Conservation (phyloP, 2,797 vertebrate species). For the Semotilus atromaculatus region DNA sequence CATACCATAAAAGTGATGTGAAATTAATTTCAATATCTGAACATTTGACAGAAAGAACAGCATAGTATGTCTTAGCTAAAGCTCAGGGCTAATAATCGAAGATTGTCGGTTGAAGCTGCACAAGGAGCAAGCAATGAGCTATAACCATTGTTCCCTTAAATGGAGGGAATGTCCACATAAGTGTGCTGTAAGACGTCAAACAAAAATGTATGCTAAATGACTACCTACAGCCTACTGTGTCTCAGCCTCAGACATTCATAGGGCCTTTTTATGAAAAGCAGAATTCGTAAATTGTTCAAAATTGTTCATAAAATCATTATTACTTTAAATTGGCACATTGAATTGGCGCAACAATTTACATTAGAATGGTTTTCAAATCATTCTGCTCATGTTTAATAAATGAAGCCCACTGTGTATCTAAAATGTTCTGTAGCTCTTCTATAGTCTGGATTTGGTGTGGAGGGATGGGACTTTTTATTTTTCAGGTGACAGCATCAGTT, state of each 20-base stretch:
- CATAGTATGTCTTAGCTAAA: neutral
- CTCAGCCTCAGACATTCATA: neutral
- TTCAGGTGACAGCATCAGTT: no score
- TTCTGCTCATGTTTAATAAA: neutral
- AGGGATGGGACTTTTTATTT: neutral
- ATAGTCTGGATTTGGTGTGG: neutral
- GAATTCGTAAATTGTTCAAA: neutral
- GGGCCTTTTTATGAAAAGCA: neutral
- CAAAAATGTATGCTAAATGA: constrained; percentile 1
- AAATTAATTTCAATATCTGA: neutral
- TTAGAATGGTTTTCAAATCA: neutral
- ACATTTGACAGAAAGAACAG: neutral
- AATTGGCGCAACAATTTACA: neutral
- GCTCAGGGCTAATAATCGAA: neutral
- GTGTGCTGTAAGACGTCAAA: neutral
- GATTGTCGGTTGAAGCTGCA: neutral
- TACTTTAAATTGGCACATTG: neutral
- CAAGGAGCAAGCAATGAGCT: neutral
- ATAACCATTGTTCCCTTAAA: constrained; percentile 3
- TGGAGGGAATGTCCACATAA: neutral
- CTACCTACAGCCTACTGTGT: neutral
- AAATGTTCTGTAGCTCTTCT: neutral
- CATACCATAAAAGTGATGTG: neutral
- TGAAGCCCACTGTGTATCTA: neutral
- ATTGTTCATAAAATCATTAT: neutral